A percentile compares a stretch with the other conserved stretches of the same genome.
These are phyloP conservation scores for Coelopa pilipes DNA, from an alignment of 2,888 invertebrate species.

Conservation along the genomic window DNA sequence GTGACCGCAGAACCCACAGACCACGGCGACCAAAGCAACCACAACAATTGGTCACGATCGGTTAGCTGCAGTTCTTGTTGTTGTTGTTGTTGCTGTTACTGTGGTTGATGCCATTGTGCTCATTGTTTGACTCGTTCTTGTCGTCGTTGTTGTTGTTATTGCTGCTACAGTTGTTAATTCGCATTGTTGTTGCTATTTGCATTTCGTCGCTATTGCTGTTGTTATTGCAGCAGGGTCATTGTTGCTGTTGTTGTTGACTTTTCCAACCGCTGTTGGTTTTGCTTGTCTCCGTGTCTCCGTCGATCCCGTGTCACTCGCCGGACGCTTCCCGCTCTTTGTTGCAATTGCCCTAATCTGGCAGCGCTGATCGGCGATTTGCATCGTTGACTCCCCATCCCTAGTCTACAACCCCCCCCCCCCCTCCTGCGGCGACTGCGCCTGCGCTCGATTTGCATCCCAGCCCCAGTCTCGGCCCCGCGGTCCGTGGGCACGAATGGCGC, in stretches of 20 bases:
- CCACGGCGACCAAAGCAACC: conserved; percentile 29
- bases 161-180: too few species aligned
- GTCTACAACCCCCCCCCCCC: background rate
- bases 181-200: too few species aligned
- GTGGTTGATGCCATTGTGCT: too few species aligned
- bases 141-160: too few species aligned
- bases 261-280: background rate
- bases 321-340: background rate
- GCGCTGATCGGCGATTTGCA: conserved; percentile 30
- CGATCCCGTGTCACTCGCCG: conserved; percentile 7
- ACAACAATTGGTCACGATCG: conserved; percentile 33
- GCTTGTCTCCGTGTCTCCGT: conserved; percentile 12
- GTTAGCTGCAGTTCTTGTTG: conserved; percentile 32
- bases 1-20: background rate
- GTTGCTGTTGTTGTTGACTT: too few species aligned
- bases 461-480: background rate
- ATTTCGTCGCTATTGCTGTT: conserved; percentile 22
- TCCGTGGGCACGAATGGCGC: background rate
- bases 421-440: conserved; percentile 14
- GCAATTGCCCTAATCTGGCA: conserved; percentile 14
- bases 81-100: conserved; percentile 3
- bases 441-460: conserved; percentile 7
- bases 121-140: too few species aligned
- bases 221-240: background rate
- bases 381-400: background rate